Base-by-base conservation (phyloP, 2,888 invertebrate species). In the Matsumyia berberina region DNA sequence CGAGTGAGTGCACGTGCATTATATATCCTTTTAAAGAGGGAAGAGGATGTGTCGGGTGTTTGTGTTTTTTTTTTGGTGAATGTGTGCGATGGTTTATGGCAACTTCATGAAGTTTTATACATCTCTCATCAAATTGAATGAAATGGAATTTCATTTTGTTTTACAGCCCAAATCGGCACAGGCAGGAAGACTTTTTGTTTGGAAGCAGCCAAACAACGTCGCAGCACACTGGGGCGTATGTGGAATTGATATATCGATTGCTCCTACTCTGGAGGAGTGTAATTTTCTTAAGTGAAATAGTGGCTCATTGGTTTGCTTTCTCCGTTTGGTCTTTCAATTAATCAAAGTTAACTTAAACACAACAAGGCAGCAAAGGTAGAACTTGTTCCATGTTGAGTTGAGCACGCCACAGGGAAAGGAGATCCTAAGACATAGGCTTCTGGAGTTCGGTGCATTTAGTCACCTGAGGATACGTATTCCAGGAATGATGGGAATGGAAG, bases 1-100 rank as follows among this genome's bases (percentile, higher is more conserved):
- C 78, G 83, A 78, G 73, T 74, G 83, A 83, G 83, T 85, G 85
- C 85, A 85, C 85, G 85, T 85, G 85, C 85, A 85, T 85, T 85
- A 79, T 79, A 85, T 85, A 80, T 76, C 74, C 76, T 72, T 72
- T 85, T 85, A 66, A 79, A 57, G 64, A 80, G 66, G 19, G 24
- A 24, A 7, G 51, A n/a, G 17, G n/a, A 17, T 19, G 39, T 42
- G 76, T 7, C 4, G 53, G 33, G 0, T 31, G 35, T 49, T 11
- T n/a, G n/a, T n/a, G n/a, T n/a, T n/a, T n/a, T n/a, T n/a, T n/a
- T n/a, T 33, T 6, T 24, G 24, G 31, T 53, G 53, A 3, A 19
- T 37, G 31, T 24, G 33, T 53, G 51, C 58, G 55, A 66, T 85
- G 79, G 74, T 80, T 80, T 79, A 79, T 80, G 74, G 85, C 79